Evolutionary conservation across 1,140 invertebrate species (phyloP), one percentile per base, ranked within the genome.

Genomic region (Varroa destructor): DNA sequence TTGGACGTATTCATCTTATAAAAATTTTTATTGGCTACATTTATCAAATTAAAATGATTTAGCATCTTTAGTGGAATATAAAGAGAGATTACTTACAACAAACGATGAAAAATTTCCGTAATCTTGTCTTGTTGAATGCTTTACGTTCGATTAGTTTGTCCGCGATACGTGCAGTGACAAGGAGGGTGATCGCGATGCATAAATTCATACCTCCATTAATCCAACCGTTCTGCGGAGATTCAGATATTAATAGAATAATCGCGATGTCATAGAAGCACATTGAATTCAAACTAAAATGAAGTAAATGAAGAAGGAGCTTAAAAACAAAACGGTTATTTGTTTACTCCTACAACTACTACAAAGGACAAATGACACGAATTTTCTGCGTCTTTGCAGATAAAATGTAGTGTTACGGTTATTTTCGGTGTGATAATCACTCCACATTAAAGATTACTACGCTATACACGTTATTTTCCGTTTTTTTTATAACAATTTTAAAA

Each of bases 201-300:
- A 67, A 46, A 46, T 25, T n/a, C 14, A 67, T 67, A 40, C 61
- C 61, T 1, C 61, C 61, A 67, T 67, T 67, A 46, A 67, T 67
- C 37, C 40, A 40, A 67, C 61, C 61, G 36, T 67, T 40, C 61
- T 67, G 37, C 3, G 3, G 6, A 36, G 57, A 58, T 6, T 5
- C 57, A 58, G 3, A 58, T 6, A 36, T 12, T 3, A 3, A 42
- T 36, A 36, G 3, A 12, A 36, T 5, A 3, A 12, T 58, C 3
- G 12, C 4, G 12, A 58, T 6, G 3, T 58, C 0, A 12, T 10
- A 10, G 10, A 58, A 5, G 12, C 3, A 58, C 12, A 58, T 42
- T 6, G 4, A 58, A 36, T 12, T 3, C 3, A 58, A 56, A 56
- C 10, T 12, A n/a, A 56, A 56, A 12, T 56, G 10, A 56, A 10